Percentiles rank a stretch among this genome's conserved stretches.
phyloP scores from a whole-genome alignment of 1,140 invertebrate species.

The Trichomalopsis sarcophagae region DNA sequence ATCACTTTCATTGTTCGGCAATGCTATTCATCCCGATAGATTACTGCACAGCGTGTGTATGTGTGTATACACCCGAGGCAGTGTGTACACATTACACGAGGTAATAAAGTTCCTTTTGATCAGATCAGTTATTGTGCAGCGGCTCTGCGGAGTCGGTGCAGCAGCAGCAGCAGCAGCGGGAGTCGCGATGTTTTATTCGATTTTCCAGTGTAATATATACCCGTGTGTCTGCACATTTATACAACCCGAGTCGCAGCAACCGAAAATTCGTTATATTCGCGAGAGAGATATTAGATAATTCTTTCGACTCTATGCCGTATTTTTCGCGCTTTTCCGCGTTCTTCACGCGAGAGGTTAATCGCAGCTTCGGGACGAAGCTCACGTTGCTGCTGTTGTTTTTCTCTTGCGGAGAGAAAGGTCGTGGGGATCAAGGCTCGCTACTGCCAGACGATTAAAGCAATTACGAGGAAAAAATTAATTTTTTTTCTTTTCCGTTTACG shows the following conservation, averaged over 20 bases:
- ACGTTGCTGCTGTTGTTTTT: too few relatives aligned
- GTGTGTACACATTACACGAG: not conserved
- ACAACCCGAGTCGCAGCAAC: not conserved
- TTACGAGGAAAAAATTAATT: constrained; percentile 26
- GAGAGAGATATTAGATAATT: too few relatives aligned
- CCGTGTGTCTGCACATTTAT: not conserved
- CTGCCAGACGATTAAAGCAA: constrained; percentile 43
- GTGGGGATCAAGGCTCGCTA: constrained; percentile 47
- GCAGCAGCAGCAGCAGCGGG: not conserved
- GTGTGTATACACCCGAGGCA: not conserved
- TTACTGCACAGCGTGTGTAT: not conserved
- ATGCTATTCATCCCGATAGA: not conserved
- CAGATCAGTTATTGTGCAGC: constrained; percentile 3
- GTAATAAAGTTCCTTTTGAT: not conserved
- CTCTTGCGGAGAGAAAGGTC: constrained; percentile 37
- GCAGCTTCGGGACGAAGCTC: too few relatives aligned
- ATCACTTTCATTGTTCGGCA: not conserved
- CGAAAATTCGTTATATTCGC: not conserved
- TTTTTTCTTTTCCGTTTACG: constrained; percentile 22
- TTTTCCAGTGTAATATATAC: not conserved
- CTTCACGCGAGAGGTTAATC: not conserved
- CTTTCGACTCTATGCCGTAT: not conserved
- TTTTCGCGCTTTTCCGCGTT: constrained; percentile 36
- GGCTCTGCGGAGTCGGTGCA: not conserved
- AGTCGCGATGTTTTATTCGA: not conserved